Evolutionary conservation across 2,888 invertebrate genomes (phyloP).

Genomic region (Camptogramma bilineatum): DNA sequence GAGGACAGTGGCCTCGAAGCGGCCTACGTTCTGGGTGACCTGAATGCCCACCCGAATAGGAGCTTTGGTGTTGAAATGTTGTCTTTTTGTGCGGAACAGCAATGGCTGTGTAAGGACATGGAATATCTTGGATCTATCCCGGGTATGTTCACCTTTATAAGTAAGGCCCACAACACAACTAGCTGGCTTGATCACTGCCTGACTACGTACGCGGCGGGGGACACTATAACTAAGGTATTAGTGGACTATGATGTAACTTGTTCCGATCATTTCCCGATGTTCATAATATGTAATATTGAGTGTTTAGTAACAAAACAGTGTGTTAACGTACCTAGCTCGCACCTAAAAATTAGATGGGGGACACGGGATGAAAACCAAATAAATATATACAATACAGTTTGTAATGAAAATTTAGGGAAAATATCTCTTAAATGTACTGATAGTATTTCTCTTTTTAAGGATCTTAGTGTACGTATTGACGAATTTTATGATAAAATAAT

Average conservation of each 20-base stretch:
- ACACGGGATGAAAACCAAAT: background rate
- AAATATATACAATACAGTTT: background rate
- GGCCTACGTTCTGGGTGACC: background rate
- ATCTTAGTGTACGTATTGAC: background rate
- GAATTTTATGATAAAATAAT: background rate
- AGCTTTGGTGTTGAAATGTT: background rate
- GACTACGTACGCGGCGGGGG: background rate
- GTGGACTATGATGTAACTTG: background rate
- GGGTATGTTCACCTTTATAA: background rate
- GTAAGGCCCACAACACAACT: background rate
- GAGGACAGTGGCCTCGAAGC: background rate
- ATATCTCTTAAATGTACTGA: background rate
- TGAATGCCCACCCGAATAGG: background rate
- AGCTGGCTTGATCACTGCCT: background rate
- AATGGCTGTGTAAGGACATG: background rate
- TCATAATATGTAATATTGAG: background rate
- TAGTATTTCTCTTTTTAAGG: background rate
- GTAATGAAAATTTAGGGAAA: background rate
- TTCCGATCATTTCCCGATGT: background rate
- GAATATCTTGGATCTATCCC: background rate
- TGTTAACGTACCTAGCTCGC: background rate
- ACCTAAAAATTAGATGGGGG: background rate
- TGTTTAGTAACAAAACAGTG: background rate
- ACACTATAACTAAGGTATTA: background rate
- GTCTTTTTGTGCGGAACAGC: constrained; percentile 5